Percentiles rank a stretch among this genome's conserved stretches.
phyloP scores from a whole-genome alignment of 2,888 invertebrate genomes.

The Habroteleia sp. region DNA sequence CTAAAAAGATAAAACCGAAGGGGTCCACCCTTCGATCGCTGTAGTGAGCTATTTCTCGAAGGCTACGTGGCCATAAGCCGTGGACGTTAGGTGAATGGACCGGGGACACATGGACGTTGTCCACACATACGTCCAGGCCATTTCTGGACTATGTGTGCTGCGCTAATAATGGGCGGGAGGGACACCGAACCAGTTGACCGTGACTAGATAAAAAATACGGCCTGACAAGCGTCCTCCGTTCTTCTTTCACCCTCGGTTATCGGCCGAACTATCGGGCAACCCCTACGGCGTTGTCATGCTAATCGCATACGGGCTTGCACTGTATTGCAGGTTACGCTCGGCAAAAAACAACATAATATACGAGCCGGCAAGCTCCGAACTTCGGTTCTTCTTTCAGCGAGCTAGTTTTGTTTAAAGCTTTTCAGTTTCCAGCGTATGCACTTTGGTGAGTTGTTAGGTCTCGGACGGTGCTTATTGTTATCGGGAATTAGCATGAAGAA shows the following conservation, averaged over 20 bases:
- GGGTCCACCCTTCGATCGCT: conserved; percentile 73
- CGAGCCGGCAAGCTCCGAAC: conserved; percentile 7
- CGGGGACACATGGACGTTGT: conserved; percentile 55
- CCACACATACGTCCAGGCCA: conserved; percentile 65
- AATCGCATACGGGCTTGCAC: conserved; percentile 76
- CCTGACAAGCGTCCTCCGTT: conserved; percentile 72
- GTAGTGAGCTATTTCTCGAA: conserved; percentile 71
- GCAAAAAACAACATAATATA: conserved; percentile 64
- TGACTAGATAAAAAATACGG: conserved; percentile 82
- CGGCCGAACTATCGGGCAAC: conserved; percentile 64
- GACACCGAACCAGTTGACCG: conserved; percentile 80
- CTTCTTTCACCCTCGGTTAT: conserved; percentile 62
- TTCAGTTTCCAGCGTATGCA: no score
- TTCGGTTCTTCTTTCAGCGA: conserved; percentile 10
- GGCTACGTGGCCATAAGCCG: conserved; percentile 73
- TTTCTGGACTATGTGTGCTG: conserved; percentile 72
- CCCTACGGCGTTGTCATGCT: conserved; percentile 76
- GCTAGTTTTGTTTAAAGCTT: conserved; percentile 11
- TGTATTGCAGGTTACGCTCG: conserved; percentile 55
- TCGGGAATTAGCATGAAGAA: no score
- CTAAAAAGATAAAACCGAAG: conserved; percentile 80
- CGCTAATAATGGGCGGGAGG: conserved; percentile 81
- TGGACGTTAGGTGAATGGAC: conserved; percentile 72
- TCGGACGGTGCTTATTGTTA: no score
- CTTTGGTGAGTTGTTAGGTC: no score